Conservation (phyloP, 1,140 invertebrate genomes). For the Ephestia elutella region DNA sequence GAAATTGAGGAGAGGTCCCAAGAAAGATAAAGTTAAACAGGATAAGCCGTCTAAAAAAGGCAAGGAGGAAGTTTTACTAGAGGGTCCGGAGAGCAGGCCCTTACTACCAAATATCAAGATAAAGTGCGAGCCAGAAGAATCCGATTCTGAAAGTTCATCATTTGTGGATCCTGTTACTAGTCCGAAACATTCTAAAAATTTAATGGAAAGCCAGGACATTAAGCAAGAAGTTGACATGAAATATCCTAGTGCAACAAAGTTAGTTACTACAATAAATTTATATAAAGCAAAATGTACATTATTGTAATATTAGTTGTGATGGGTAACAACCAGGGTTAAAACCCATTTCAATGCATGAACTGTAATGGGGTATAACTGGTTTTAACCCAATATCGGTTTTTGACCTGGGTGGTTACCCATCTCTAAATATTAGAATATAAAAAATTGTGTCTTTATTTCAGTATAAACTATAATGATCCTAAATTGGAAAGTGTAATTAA, state of each 20-base stretch:
- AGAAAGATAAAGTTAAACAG: slow-evolving; percentile 33
- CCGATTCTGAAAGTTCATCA: slow-evolving; percentile 59
- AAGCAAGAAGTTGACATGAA: slow-evolving; percentile 54
- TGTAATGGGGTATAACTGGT: no score
- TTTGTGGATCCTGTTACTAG: slow-evolving; percentile 50
- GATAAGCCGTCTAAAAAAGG: slow-evolving; percentile 30
- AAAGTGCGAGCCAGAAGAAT: slow-evolving; percentile 60
- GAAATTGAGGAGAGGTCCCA: slow-evolving; percentile 46
- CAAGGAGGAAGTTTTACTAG: slow-evolving; percentile 43
- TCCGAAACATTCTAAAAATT: slow-evolving; percentile 44
- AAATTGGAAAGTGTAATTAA: slow-evolving; percentile 52
- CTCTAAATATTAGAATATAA: slow-evolving; percentile 9
- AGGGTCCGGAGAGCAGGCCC: slow-evolving; percentile 49
- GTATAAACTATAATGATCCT: slow-evolving; percentile 41
- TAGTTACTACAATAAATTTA: slow-evolving; percentile 10
- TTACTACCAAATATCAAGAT: slow-evolving; percentile 62
- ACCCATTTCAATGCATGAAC: no score
- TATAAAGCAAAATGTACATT: no score
- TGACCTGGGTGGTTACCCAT: no score
- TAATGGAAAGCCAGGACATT: slow-evolving; percentile 45
- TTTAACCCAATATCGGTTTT: no score
- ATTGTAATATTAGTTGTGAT: no score
- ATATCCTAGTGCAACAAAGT: slow-evolving; percentile 39
- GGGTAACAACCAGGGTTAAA: no score
- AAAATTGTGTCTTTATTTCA: slow-evolving; percentile 21